phyloP scores from a whole-genome alignment of 2,113 vertebrate genomes.

The Agapornis roseicollis region DNA sequence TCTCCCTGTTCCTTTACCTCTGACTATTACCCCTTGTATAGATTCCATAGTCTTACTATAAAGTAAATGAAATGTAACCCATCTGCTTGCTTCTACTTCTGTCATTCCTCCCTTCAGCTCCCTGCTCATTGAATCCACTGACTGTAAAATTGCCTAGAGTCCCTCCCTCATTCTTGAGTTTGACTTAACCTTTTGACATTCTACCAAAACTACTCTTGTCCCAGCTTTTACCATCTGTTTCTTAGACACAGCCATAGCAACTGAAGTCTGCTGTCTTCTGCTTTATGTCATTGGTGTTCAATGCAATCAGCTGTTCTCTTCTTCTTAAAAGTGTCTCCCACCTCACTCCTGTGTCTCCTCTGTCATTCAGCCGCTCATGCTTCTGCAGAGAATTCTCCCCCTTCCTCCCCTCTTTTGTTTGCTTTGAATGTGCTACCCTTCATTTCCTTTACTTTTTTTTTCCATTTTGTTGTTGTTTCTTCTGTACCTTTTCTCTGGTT shows the following conservation, averaged over 20 bases:
- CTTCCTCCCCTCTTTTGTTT: neutral
- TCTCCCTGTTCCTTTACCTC: neutral
- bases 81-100: neutral
- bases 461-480: neutral
- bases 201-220: neutral
- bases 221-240: neutral
- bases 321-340: neutral
- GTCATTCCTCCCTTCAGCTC: neutral
- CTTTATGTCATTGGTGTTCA: neutral
- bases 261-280: neutral
- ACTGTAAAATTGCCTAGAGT: neutral
- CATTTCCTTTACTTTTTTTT: neutral
- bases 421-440: neutral
- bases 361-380: neutral
- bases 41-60: neutral
- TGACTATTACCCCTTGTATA: neutral
- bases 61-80: neutral
- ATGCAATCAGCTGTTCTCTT: neutral
- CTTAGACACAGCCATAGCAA: neutral
- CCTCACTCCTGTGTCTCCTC: neutral
- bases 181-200: neutral
- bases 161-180: fast-evolving
- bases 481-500: neutral
- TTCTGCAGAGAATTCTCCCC: neutral
- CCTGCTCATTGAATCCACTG: neutral